Evolutionary conservation across 2,113 vertebrate species (phyloP), one percentile per base, ranked within the genome.

Genomic region (Onychorhynchus coronatus): DNA sequence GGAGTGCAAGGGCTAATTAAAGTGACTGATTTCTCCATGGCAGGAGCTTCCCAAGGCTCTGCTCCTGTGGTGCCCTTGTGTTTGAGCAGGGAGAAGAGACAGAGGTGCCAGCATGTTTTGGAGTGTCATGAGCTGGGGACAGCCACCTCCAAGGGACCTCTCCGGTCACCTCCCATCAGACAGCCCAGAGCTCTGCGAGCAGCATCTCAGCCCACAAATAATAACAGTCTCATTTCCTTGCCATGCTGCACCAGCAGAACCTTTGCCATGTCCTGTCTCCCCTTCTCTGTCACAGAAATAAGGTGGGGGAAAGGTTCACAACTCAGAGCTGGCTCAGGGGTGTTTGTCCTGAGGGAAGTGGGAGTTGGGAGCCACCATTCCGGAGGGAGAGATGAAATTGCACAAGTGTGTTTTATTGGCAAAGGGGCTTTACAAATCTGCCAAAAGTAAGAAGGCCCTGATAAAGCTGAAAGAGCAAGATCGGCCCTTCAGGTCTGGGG

Each of bases 1-100:
- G 63, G 68, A 61, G 91, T 52, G 86, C 37, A 37, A 86, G 92
- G 88, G 85, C 85, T 97, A 97, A 97, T 97, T 96, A 96, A 95
- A 91, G 77, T 87, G 97, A 93, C 62, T 22, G 89, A 97, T 96
- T 97, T 93, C 86, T 84, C 72, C 42, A 6, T 49, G 42, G 93
- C 82, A 85, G 89, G 56, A 95, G 86, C 79, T 85, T 70, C 86
- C 59, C 71, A 63, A 93, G 94, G 72, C 78, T 94, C 63, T 3
- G 5, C 59, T 88, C 93, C 92, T 73, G 21, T 27, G 5, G 47
- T 27, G 88, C 62, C 89, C 94, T 92, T 81, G 85, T 10, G 12
- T 14, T 81, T 0, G 47, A 82, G 85, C 79, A 39, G 67, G 42
- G 49, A 78, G 91, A 9, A 31, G 31, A 53, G 33, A n/a, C 4